Base-by-base conservation (phyloP, 2,888 invertebrate species). In the Drosophila meridionalis region DNA sequence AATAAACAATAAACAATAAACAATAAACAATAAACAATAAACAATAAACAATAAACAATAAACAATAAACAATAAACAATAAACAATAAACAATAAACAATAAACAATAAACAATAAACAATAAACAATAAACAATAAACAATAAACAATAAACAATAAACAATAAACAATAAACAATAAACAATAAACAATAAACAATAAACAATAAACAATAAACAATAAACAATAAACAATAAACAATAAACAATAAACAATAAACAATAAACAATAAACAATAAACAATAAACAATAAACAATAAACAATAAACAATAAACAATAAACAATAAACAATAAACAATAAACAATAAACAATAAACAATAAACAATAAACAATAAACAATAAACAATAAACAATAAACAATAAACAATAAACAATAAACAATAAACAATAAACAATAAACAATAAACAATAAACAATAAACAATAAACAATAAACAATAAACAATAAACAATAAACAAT, bases 101-200 rank as follows among this genome's bases (percentile, higher is more conserved):
- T 38, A 34, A 20, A 34, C 36, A n/a, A 56, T 53, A 53, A 53
- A 53, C 38, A 53, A 53, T 53, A 36, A 53, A 7, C 53, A 38
- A 38, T 38, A 34, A 20, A 34, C 36, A n/a, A 56, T 53, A 53
- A 53, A 53, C 38, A 53, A 53, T 53, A 36, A 53, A 7, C 53
- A 38, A 38, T 38, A 34, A 20, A 34, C 36, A n/a, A 56, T 53
- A 53, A 53, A 53, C 38, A 53, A 53, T 53, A 36, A 53, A 7
- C 53, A 38, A 38, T 38, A 34, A 20, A 34, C 36, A n/a, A 56
- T 53, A 53, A 53, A 53, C 38, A 53, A 53, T 53, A 36, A 53
- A 7, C 53, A 38, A 38, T 38, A 34, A 20, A 34, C 36, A n/a
- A 56, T 53, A 53, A 53, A 53, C 38, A 53, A 53, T 53, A 36